phyloP scores from a whole-genome alignment of 2,888 invertebrate species.

The Spicauda simplicius region DNA sequence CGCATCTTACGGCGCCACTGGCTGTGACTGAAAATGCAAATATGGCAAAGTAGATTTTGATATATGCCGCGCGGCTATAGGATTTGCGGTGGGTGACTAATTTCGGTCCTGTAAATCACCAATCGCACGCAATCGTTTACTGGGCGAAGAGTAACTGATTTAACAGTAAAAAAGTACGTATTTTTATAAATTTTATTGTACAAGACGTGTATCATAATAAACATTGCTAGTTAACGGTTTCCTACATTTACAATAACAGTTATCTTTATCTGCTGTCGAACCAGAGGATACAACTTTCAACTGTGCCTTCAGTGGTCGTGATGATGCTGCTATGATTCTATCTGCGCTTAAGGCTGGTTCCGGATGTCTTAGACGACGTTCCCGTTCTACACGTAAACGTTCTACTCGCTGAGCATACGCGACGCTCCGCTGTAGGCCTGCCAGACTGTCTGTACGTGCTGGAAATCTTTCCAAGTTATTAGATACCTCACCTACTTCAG shows the following conservation, averaged over 20 bases:
- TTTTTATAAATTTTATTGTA: not conserved
- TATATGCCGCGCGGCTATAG: too few species aligned
- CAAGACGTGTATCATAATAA: slow-evolving; percentile 60
- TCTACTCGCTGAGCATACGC: slow-evolving; percentile 63
- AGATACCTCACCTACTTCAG: slow-evolving; percentile 53
- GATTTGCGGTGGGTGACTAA: too few species aligned
- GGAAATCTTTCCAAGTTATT: slow-evolving; percentile 49
- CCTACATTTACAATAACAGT: slow-evolving; percentile 52
- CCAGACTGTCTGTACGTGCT: slow-evolving; percentile 67
- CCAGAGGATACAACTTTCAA: slow-evolving; percentile 48
- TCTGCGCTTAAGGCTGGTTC: slow-evolving; percentile 59
- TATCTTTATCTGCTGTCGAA: slow-evolving; percentile 35
- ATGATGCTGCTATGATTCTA: slow-evolving; percentile 53
- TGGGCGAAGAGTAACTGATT: too few species aligned
- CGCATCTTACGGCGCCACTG: too few species aligned
- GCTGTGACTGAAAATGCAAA: too few species aligned
- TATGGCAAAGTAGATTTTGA: too few species aligned
- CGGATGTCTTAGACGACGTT: slow-evolving; percentile 54
- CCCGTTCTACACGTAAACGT: slow-evolving; percentile 56
- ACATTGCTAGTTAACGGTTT: slow-evolving; percentile 55
- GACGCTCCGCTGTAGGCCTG: slow-evolving; percentile 63
- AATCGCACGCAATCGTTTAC: too few species aligned
- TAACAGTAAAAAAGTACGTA: not conserved
- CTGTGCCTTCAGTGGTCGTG: slow-evolving; percentile 56
- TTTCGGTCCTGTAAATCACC: too few species aligned